Conservation (phyloP, 1,140 invertebrate genomes). For the Neodiprion virginianus region DNA sequence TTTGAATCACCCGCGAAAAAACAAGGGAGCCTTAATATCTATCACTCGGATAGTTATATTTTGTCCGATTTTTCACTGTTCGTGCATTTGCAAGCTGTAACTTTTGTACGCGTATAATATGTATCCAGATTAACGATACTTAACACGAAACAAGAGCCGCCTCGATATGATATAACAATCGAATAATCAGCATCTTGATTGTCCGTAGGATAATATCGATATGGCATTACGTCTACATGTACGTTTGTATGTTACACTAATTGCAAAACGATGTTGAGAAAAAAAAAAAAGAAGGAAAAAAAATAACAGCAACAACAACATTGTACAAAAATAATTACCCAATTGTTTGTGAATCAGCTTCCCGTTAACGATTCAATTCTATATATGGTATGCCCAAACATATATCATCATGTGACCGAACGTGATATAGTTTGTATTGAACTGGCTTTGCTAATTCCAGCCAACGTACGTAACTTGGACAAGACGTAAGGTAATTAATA, state of each 20-base stretch:
- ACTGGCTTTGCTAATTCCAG: constrained; percentile 58
- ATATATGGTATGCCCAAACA: background rate
- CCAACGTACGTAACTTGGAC: constrained; percentile 57
- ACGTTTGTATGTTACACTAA: too few species aligned
- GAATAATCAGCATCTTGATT: background rate
- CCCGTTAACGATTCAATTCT: background rate
- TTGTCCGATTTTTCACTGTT: background rate
- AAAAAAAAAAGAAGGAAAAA: too few species aligned
- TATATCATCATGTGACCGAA: constrained; percentile 29
- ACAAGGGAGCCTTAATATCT: background rate
- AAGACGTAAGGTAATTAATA: constrained; percentile 58
- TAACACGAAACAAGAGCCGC: background rate
- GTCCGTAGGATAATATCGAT: too few species aligned
- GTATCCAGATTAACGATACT: background rate
- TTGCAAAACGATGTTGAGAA: too few species aligned
- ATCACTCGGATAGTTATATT: background rate
- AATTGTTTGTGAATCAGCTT: background rate
- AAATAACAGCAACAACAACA: too few species aligned
- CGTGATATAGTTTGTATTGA: constrained; percentile 57
- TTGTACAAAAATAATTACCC: too few species aligned
- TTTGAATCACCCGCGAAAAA: background rate
- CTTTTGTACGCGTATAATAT: too few species aligned
- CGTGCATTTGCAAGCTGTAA: background rate
- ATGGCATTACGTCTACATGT: background rate
- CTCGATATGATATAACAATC: background rate